Conservation (phyloP, 2,797 vertebrate genomes). For the Hoplostethus atlanticus region DNA sequence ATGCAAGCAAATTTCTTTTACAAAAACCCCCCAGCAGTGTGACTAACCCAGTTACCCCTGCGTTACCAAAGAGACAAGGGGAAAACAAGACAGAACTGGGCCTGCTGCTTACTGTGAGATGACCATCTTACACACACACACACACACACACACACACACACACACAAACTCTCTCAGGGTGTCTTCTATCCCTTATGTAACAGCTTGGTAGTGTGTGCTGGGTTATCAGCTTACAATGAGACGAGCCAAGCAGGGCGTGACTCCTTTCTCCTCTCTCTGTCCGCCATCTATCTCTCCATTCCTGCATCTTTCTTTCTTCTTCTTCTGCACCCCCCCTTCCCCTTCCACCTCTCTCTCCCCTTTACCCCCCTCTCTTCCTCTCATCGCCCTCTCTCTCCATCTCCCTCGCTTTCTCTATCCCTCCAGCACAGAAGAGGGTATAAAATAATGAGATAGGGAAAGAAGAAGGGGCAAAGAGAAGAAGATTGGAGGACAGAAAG, state of each 20-base stretch:
- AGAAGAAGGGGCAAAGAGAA: not conserved
- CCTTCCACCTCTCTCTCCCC: slow-evolving; percentile 2
- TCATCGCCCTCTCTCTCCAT: not conserved
- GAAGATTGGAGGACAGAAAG: not conserved
- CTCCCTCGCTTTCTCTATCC: not conserved
- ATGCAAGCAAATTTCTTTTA: slow-evolving; percentile 43
- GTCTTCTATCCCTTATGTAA: slow-evolving; percentile 71
- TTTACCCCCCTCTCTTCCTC: not conserved
- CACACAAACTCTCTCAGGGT: slow-evolving; percentile 36
- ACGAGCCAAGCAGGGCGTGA: slow-evolving; percentile 60
- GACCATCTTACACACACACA: slow-evolving; percentile 12
- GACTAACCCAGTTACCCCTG: slow-evolving; percentile 61
- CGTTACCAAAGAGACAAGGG: slow-evolving; percentile 53
- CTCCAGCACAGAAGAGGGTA: not conserved
- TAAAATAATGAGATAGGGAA: not conserved
- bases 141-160: slow-evolving; percentile 26
- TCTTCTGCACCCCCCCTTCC: not conserved
- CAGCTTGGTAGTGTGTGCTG: slow-evolving; percentile 54
- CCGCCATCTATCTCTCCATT: slow-evolving; percentile 7
- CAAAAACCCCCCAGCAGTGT: slow-evolving; percentile 31
- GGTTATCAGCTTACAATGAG: slow-evolving; percentile 73
- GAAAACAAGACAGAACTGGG: slow-evolving; percentile 43
- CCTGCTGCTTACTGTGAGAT: slow-evolving; percentile 19
- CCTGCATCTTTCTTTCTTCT: not conserved
- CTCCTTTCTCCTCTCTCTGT: slow-evolving; percentile 19